phyloP scores from a whole-genome alignment of 2,113 vertebrate genomes.

The Neolamprologus sp. region DNA sequence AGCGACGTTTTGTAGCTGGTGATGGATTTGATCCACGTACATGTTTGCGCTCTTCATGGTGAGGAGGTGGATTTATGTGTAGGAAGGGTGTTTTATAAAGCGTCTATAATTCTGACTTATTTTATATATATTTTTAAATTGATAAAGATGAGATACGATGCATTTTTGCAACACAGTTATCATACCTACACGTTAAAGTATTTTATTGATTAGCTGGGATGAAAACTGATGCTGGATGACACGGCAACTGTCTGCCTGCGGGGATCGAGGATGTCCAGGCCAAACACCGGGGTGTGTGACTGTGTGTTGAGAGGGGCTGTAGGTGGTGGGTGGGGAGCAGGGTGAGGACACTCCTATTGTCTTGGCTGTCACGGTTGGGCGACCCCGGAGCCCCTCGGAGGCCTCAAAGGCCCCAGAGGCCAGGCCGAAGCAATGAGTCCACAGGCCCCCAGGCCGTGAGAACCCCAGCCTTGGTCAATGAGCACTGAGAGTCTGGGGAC shows the following conservation, averaged over 20 bases:
- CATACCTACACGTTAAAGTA: not conserved
- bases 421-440: constrained; percentile 55
- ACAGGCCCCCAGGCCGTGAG: constrained; percentile 68
- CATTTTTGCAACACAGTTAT: not conserved
- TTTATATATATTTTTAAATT: not conserved
- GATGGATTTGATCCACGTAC: constrained; percentile 54
- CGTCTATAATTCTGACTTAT: constrained; percentile 11
- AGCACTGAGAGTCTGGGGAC: constrained; percentile 49
- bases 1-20: constrained; percentile 31
- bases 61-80: constrained; percentile 26
- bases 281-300: constrained; percentile 11
- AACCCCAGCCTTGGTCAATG: constrained; percentile 63
- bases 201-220: not conserved
- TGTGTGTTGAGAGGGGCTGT: constrained; percentile 26
- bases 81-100: constrained; percentile 18
- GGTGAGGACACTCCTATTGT: constrained; percentile 61
- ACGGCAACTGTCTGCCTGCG: not conserved
- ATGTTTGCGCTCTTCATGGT: constrained; percentile 9
- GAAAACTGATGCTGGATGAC: not conserved
- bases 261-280: constrained; percentile 25
- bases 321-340: constrained; percentile 42
- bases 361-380: constrained; percentile 61
- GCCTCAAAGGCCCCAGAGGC: constrained; percentile 65
- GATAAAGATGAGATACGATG: not conserved
- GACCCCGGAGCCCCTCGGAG: constrained; percentile 56